Base-by-base conservation (phyloP, 2,113 vertebrate species). In the Odobenus rosmarus region DNA sequence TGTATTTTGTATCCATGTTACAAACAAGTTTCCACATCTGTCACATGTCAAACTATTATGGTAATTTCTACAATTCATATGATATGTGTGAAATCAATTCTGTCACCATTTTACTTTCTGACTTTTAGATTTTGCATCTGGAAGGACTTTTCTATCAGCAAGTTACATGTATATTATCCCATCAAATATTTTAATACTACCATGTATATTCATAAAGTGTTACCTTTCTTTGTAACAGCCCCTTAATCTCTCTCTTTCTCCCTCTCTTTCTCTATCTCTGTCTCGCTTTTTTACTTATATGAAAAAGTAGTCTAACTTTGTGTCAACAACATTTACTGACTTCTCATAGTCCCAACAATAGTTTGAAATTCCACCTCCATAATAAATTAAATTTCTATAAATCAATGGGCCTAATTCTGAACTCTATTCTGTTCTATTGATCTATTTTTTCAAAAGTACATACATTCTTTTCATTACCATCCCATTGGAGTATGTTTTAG, bases 71-170 rank as follows among this genome's bases (percentile, higher is more conserved):
- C 3, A 86, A 72, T 87, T 92, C 14, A 15, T 55, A 77, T 64
- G 55, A 72, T 86, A 92, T 49, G 72, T 96, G 95, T 95, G 80
- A 95, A 94, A 55, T 96, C 67, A 83, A 39, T 79, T 92, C 77
- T 79, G 72, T 86, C 86, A 96, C n/a, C 71, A 77, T 77, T 84
- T 94, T 77, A 51, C 31, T 74, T 88, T 92, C n/a, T 82, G 85
- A 91, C 53, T 88, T 90, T 88, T 39, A 36, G 31, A 59, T 64
- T 57, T 64, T 86, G 46, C 57, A 83, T 82, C 93, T 92, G 72
- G 19, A 72, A 93, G 74, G 83, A 92, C 4, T 92, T 90, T 84
- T 93, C 42, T 89, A 31, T 82, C 64, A 92, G 19, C 33, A 91
- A 82, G 33, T 83, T 86, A 39, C 28, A 92, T 12, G 28, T 26